Base-by-base conservation (phyloP, 2,797 vertebrate genomes). In the Labroides dimidiatus region DNA sequence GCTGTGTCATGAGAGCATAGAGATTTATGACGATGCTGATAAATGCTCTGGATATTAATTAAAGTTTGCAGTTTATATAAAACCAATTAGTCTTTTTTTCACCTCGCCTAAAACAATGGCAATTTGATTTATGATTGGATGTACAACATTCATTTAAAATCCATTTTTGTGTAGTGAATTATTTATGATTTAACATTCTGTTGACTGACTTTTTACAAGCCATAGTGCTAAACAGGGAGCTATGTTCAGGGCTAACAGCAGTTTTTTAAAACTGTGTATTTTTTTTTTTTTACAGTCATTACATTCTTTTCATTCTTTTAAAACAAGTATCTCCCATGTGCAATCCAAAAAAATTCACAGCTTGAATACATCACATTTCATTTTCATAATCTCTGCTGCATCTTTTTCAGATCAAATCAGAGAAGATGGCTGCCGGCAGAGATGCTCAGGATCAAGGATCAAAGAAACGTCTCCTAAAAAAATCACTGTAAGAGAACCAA, bases 371-470 rank as follows among this genome's bases (percentile, higher is more conserved):
- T 75, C 64, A 64, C 2, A 49, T 67, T 52, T 73, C 53, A 81
- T 78, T 69, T 73, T 47, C 19, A 36, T 55, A 42, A 61, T 72
- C 20, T 39, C 41, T 69, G 60, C 43, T 52, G 37, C 62, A 44
- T 86, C 52, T 70, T 65, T 84, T 87, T 79, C 76, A 91, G 87
- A 77, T 85, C 36, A 81, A 84, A 72, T 69, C 77, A 67, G 77
- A 72, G 68, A 84, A n/a, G 71, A 77, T 37, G 72, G 15, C 78
- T 59, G 55, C 67, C 64, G 77, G 69, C 64, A 77, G 67, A 76
- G 59, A 55, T 0, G 53, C 57, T 64, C 61, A n/a, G 69, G 59
- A 27, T 51, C 43, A 36, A 62, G 30, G 64, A 66, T 58, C 14
- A 75, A 51, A 64, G 45, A 20, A 44, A 43, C 16, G 0, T 62